A percentile compares a stretch with the other conserved stretches of the same genome.
These are phyloP conservation scores for Drosophila tripunctata DNA, from an alignment of 2,888 invertebrate species.

Conservation along the genomic window DNA sequence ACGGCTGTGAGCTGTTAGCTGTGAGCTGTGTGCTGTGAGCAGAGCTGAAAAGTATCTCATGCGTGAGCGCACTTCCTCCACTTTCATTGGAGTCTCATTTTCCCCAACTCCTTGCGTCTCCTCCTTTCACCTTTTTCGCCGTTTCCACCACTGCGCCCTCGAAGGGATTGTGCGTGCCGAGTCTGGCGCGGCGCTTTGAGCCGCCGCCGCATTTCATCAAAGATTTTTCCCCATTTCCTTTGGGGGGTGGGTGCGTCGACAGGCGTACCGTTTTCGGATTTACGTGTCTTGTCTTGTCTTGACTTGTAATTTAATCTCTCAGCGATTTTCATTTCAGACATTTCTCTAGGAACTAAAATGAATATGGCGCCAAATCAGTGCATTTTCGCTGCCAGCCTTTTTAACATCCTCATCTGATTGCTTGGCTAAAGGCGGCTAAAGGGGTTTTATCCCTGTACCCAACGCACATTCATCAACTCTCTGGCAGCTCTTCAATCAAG, in stretches of 20 bases:
- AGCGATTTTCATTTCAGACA: conserved; percentile 38
- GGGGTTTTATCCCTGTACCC: conserved; percentile 8
- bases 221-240: conserved; percentile 64
- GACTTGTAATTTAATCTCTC: conserved; percentile 69
- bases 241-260: conserved; percentile 13
- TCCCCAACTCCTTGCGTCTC: neutral
- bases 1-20: conserved; percentile 17
- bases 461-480: conserved; percentile 39
- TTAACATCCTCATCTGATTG: conserved; percentile 2
- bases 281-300: conserved; percentile 36
- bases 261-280: too few species aligned
- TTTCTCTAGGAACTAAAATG: conserved; percentile 30
- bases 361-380: conserved; percentile 42
- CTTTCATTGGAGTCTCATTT: conserved; percentile 27
- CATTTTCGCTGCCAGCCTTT: neutral
- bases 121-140: conserved; percentile 31
- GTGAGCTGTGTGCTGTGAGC: neutral
- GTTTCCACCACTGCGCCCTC: too few species aligned
- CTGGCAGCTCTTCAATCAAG: conserved; percentile 48
- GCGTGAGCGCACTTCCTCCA: conserved; percentile 48
- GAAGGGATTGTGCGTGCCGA: conserved; percentile 32
- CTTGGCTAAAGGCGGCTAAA: too few species aligned
- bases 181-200: conserved; percentile 37
- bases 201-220: conserved; percentile 64
- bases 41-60: conserved; percentile 65